Evolutionary conservation across 2,113 vertebrate genomes (phyloP), one percentile per base, ranked within the genome.

Genomic region (Raja brachyura): DNA sequence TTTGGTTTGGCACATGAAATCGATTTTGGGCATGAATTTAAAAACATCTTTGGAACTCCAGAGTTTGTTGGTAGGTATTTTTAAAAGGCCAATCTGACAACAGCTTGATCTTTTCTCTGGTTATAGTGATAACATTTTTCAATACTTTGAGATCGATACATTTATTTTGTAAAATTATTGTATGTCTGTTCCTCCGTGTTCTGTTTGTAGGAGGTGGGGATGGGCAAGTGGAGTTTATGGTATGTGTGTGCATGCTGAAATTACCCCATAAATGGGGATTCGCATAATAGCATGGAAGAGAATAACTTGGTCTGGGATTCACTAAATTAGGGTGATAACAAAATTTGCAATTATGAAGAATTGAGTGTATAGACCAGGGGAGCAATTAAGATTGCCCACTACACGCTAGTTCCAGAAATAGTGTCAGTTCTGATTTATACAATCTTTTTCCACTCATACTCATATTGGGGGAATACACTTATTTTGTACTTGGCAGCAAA

Each of bases 1-100:
- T 99, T 99, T 75, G 98, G 98, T 77, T 96, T 99, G 95, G 98
- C 99, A 2, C 99, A 99, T 95, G 99, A 98, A 97, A 99, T 99
- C 74, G 98, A 99, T 94, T 99, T 98, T 93, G 97, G 98, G 95
- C 99, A 98, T 95, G 99, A 99, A 95, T 99, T 99, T 95, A 99
- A 99, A 96, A 99, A 99, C 95, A 99, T 99, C 94, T 99, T 99
- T 9, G 99, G 99, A 93, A 99, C 99, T 0, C 98, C 99, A 2
- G 99, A 99, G 94, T 99, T 99, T 96, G 99, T 99, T 93, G 98
- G 99, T 99, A 94, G 97, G 98, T 97, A 83, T 94, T 66, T 79
- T 13, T 93, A 48, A 39, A 88, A 88, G 83, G 11, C 28, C 5
- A 28, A n/a, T 86, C 83, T 86, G 83, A 63, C 61, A 31, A 28